Percentiles rank a stretch among this genome's conserved stretches.
Conservation (phyloP, 2,113 vertebrate genomes). For the Elephas maximus region DNA sequence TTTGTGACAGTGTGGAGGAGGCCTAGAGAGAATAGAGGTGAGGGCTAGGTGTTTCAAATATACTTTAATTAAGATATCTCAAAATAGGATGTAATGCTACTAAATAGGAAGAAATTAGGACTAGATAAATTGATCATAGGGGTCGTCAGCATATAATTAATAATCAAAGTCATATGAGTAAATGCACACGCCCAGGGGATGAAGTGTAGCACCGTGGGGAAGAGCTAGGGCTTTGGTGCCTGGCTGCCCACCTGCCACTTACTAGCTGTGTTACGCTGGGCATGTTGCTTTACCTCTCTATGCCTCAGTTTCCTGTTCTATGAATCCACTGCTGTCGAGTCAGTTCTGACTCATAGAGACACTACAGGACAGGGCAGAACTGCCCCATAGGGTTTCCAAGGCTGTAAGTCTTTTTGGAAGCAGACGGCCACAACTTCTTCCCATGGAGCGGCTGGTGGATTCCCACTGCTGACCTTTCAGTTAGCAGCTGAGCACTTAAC, state of each 20-base stretch:
- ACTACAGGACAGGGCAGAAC: too few species aligned
- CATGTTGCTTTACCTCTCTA: constrained; percentile 3
- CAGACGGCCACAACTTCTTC: too few species aligned
- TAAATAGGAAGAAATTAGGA: constrained; percentile 12
- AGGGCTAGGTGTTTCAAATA: background rate
- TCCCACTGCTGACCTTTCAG: too few species aligned
- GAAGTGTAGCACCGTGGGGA: background rate
- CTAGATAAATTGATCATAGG: background rate
- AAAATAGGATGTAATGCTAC: background rate
- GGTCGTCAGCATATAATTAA: constrained; percentile 10
- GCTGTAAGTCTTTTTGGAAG: too few species aligned
- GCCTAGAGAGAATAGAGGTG: background rate
- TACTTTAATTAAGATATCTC: background rate
- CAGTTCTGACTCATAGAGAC: too few species aligned
- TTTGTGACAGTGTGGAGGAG: background rate
- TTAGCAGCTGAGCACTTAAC: too few species aligned
- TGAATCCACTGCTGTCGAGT: background rate
- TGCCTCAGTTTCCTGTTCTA: constrained; percentile 29
- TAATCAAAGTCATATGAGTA: background rate
- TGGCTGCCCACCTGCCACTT: background rate
- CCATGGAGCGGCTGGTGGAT: too few species aligned
- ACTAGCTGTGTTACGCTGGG: background rate
- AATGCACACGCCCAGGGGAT: background rate
- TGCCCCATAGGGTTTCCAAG: too few species aligned
- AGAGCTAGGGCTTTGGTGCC: background rate